phyloP scores from a whole-genome alignment of 2,888 invertebrate genomes.

The Caenorhabditis sp. region DNA sequence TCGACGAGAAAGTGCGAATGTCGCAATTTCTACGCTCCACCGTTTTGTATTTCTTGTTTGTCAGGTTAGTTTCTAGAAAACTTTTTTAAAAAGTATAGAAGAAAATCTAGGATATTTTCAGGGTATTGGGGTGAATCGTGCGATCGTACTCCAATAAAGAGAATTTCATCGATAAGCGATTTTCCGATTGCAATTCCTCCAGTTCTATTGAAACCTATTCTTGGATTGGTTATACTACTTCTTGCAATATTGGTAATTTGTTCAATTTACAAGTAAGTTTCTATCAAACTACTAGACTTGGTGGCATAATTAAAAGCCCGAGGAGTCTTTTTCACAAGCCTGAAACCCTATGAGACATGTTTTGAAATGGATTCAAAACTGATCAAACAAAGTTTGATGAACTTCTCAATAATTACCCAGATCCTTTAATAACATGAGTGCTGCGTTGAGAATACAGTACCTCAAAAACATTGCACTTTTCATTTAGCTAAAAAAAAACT shows the following conservation, averaged over 20 bases:
- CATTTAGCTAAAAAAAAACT: background rate
- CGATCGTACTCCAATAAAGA: conserved; percentile 36
- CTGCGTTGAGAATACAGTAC: too few species aligned
- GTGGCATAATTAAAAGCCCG: too few species aligned
- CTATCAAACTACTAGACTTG: too few species aligned
- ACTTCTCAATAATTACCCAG: too few species aligned
- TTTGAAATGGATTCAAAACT: too few species aligned
- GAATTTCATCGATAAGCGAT: conserved; percentile 26
- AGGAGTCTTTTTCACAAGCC: too few species aligned
- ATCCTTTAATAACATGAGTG: too few species aligned
- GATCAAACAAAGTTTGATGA: too few species aligned
- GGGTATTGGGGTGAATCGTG: conserved; percentile 46
- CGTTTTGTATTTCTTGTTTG: conserved; percentile 42
- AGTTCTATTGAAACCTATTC: conserved; percentile 30
- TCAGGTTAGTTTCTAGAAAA: conserved; percentile 23
- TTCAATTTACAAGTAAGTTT: conserved; percentile 17
- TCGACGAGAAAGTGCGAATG: conserved; percentile 35
- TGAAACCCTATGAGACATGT: too few species aligned
- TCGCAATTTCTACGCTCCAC: conserved; percentile 35
- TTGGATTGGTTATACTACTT: conserved; percentile 18
- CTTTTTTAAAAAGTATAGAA: too few species aligned
- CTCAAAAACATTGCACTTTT: background rate
- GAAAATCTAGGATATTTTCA: too few species aligned
- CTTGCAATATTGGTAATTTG: conserved; percentile 14
- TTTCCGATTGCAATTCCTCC: conserved; percentile 38